phyloP scores from a whole-genome alignment of 2,888 invertebrate species.

The Cheilosia pagana region DNA sequence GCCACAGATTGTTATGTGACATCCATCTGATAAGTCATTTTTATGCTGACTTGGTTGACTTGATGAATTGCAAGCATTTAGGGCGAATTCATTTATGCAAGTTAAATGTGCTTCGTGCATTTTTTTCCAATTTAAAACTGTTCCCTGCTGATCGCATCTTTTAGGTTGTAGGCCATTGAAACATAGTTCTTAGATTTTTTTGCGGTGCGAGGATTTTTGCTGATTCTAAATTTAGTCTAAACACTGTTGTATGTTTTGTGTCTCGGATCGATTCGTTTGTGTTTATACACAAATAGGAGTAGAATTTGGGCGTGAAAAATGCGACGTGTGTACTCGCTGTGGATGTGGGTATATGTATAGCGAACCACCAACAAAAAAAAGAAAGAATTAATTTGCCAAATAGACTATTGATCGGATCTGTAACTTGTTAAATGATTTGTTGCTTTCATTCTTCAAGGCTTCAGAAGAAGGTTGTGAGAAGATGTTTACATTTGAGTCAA shows the following conservation, averaged over 20 bases:
- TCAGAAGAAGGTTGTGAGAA: not conserved
- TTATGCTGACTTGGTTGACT: conserved; percentile 10
- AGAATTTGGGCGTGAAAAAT: not conserved
- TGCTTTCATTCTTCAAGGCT: conserved; percentile 14
- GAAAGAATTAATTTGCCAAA: not conserved
- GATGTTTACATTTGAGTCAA: not conserved
- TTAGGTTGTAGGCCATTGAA: conserved; percentile 29
- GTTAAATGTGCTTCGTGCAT: not conserved
- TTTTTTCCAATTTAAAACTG: conserved; percentile 29
- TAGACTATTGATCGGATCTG: conserved; percentile 1
- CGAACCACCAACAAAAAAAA: not conserved
- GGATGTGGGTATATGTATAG: not conserved
- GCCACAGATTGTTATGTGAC: conserved; percentile 31
- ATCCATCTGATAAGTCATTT: conserved; percentile 54
- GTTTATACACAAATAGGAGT: conserved; percentile 26
- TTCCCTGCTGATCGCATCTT: not conserved
- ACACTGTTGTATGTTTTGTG: conserved; percentile 31
- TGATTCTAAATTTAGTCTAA: conserved; percentile 51
- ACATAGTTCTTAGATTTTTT: conserved; percentile 10
- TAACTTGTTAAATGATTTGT: conserved; percentile 17
- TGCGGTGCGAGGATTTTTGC: conserved; percentile 27
- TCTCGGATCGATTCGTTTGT: conserved; percentile 6
- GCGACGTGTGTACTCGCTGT: not conserved
- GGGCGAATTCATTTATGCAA: conserved; percentile 41
- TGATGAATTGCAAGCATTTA: conserved; percentile 40